phyloP scores from a whole-genome alignment of 2,797 vertebrate genomes.

The Myotis myotis region DNA sequence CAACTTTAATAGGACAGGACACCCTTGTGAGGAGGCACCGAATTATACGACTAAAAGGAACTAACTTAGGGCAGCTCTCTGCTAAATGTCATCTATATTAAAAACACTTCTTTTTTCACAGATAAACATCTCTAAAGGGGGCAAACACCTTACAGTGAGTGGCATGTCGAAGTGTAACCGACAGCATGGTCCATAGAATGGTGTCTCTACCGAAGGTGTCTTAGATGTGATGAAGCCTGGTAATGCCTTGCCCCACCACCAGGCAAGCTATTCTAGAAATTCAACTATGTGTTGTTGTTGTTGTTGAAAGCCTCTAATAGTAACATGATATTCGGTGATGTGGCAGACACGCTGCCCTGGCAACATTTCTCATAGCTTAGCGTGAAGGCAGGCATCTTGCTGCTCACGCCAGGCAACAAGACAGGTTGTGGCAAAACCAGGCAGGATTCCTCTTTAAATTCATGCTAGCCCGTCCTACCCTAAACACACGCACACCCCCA shows the following conservation, averaged over 20 bases:
- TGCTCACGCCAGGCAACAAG: neutral
- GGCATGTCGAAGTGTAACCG: neutral
- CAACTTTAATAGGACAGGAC: conserved; percentile 48
- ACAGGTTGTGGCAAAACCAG: neutral
- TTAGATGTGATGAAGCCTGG: neutral
- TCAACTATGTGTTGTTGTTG: neutral
- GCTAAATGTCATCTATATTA: neutral
- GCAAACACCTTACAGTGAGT: neutral
- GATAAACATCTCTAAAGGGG: neutral
- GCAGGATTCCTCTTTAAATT: neutral
- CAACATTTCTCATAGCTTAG: neutral
- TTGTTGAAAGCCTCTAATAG: neutral
- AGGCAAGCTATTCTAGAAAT: neutral
- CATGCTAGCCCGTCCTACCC: neutral
- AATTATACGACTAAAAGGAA: neutral
- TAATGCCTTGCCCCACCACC: neutral
- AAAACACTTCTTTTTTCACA: neutral
- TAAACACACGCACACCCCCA: neutral
- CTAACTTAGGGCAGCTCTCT: neutral
- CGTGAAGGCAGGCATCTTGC: neutral
- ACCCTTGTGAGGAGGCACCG: neutral
- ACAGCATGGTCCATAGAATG: neutral
- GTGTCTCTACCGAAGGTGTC: neutral
- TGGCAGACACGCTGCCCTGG: neutral
- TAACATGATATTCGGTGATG: neutral